These are phyloP conservation scores for Folsomia candida DNA, from an alignment of 2,888 invertebrate species.

Conservation along the genomic window DNA sequence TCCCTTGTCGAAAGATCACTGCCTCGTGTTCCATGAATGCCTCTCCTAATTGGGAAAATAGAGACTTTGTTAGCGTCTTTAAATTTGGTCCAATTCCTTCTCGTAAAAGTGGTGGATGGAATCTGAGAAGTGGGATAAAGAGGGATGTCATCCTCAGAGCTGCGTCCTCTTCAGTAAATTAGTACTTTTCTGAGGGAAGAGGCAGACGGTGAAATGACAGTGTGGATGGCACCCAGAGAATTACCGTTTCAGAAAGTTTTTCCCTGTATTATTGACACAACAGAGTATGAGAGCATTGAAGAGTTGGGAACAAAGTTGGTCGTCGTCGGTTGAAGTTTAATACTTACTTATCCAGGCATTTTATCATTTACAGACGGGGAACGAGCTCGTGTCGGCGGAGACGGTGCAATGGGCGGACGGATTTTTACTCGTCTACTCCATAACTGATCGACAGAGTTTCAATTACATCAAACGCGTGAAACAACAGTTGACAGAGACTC, in stretches of 20 bases:
- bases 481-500: constrained; percentile 59
- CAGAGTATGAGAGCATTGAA: not conserved
- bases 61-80: too few species aligned
- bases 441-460: constrained; percentile 81
- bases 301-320: not conserved
- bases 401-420: constrained; percentile 88
- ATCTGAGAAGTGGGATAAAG: too few species aligned
- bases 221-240: not conserved
- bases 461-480: constrained; percentile 76
- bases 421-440: constrained; percentile 81
- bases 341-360: not conserved
- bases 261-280: not conserved
- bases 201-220: not conserved
- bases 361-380: constrained; percentile 61
- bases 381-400: constrained; percentile 71
- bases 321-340: not conserved
- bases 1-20: too few species aligned
- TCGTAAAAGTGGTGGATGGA: too few species aligned
- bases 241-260: not conserved
- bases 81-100: too few species aligned
- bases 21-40: too few species aligned
- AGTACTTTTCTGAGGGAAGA: too few species aligned
- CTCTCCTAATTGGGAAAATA: too few species aligned
- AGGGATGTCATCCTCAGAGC: not conserved
- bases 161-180: not conserved